Evolutionary conservation across 2,113 vertebrate species (phyloP), one percentile per base, ranked within the genome.

Genomic region (Apodemus sylvaticus): DNA sequence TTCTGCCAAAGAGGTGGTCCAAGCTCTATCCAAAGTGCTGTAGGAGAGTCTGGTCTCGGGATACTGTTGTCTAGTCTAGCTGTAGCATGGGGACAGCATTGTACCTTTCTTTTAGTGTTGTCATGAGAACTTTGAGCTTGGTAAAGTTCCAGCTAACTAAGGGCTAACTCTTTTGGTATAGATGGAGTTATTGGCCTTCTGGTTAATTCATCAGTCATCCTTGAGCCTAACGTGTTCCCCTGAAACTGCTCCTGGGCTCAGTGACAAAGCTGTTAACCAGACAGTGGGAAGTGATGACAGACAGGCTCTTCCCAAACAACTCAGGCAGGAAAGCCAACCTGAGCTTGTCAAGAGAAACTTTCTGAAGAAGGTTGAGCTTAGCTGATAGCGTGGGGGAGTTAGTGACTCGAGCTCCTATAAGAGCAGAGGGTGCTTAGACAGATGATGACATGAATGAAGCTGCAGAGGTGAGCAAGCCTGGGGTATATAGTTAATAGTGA

Each of bases 151-250:
- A 89, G 0, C 48, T n/a, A 88, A n/a, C n/a, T n/a, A n/a, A n/a
- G 58, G 92, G 60, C 66, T 90, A 81, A 77, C 34, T 70, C 36
- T 79, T 16, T 58, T 42, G 90, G 22, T 79, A 53, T 60, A 48
- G 88, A 83, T n/a, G 51, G 90, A 16, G 64, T 95, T 87, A 77
- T 48, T 94, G 85, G 20, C 51, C 64, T 89, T 96, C 74, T 92
- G 70, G 76, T 48, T 91, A 79, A 36, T 58, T 26, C 2, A 81
- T 73, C 64, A 42, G 31, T 89, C 73, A 58, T 87, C 83, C 93
- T 91, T 95, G 83, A 97, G 16, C 74, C 42, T 58, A 60, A 77
- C 16, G 93, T 68, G 34, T 79, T 13, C 53, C 73, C 4, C 20
- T 76, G 58, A 92, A 93, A 64, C 62, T 76, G 14, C 8, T 95